Conservation (phyloP, 1,140 invertebrate species). For the Trichonephila clavata region DNA sequence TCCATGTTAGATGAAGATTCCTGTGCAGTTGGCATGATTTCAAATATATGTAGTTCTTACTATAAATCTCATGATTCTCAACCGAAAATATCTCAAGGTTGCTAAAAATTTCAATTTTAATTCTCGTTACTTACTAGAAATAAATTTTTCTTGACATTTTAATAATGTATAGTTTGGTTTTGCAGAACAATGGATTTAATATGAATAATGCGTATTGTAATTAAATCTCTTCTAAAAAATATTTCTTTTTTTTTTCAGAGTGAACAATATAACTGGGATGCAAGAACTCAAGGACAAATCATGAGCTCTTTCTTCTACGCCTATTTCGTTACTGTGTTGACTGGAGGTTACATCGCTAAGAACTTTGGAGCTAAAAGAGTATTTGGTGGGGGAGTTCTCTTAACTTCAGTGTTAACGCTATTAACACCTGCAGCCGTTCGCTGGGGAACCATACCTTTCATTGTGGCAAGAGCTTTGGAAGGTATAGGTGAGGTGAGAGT, state of each 20-base stretch:
- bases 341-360: constrained; percentile 89
- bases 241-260: not conserved
- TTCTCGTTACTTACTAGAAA: too few species aligned
- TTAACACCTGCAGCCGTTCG: constrained; percentile 62
- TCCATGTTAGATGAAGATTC: too few species aligned
- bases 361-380: constrained; percentile 90
- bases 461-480: constrained; percentile 10
- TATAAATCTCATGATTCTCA: too few species aligned
- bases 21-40: too few species aligned
- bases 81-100: too few species aligned
- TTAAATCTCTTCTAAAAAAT: too few species aligned
- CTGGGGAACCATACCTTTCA: not conserved
- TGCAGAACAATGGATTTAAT: too few species aligned
- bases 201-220: too few species aligned
- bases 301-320: constrained; percentile 94
- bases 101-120: too few species aligned
- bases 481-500: constrained; percentile 33
- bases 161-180: too few species aligned
- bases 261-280: constrained; percentile 76
- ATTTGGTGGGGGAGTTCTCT: constrained; percentile 84
- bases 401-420: constrained; percentile 64
- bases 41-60: too few species aligned
- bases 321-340: constrained; percentile 90
- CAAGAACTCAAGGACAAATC: constrained; percentile 82
- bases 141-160: too few species aligned